Base-by-base conservation (phyloP, 2,888 invertebrate genomes). In the Halictus ligatus region DNA sequence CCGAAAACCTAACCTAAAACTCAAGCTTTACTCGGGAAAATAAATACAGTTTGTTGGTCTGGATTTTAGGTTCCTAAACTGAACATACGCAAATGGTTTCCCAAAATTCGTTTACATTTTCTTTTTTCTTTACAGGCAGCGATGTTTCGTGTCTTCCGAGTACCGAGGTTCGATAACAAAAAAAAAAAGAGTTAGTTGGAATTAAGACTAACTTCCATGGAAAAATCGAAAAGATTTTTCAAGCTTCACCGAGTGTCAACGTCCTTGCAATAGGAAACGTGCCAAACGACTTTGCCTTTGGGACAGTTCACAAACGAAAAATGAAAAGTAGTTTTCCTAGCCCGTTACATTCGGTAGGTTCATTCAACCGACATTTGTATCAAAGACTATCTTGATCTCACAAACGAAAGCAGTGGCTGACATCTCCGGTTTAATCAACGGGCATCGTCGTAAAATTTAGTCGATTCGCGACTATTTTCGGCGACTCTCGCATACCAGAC, bases 391-490 rank as follows among this genome's bases (percentile, higher is more conserved):
- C 40, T 29, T 25, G 29, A 29, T 43, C 35, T 6, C 21, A 46
- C 54, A 43, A 58, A 67, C 18, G 67, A 25, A 35, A 35, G 67
- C 35, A 35, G 35, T 15, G 35, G 69, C 35, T 73, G 76, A 75
- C 58, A 71, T 46, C 43, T 73, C 80, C 48, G 25, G 48, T 58
- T 40, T 69, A 74, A 85, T 85, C 78, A 60, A 54, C 75, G 74
- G 35, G 8, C 35, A 73, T 81, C 81, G 75, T 74, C 89, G 81
- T 78, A 84, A 90, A 92, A 91, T 92, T 88, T 91, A 71, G 43
- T 64, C 87, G 91, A 92, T 92, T 87, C 81, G 83, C 78, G 78
- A 84, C 91, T 93, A 93, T 93, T 93, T 92, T 87, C 81, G 86
- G 88, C 89, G 83, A 86, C 88, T 83, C 90, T 89, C 88, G 87